These are phyloP conservation scores for Apostichopus californicus DNA, from an alignment of 35 echinoderm and acorn worm species.

Conservation along the genomic window DNA sequence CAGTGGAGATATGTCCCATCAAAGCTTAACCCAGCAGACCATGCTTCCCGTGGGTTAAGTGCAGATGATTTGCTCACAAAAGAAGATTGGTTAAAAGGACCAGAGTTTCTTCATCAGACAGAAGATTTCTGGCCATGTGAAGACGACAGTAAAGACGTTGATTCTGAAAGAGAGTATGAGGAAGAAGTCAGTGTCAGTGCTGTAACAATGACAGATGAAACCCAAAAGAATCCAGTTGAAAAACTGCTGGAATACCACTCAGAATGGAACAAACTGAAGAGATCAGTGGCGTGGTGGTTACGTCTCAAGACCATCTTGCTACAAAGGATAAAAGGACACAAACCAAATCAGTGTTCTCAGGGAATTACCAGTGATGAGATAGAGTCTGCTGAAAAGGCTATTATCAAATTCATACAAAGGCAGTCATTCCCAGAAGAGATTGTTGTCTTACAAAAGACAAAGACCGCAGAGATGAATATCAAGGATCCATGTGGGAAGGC, in stretches of 20 bases:
- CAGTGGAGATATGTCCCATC: background rate
- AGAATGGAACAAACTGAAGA: slow-evolving; percentile 50
- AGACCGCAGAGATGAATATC: background rate
- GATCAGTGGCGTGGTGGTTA: slow-evolving; percentile 54
- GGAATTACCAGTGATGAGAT: background rate
- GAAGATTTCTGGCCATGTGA: slow-evolving; percentile 46
- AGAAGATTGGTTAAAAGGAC: slow-evolving; percentile 33
- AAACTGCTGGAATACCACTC: slow-evolving; percentile 38
- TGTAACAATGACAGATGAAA: background rate
- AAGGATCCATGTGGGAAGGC: background rate
- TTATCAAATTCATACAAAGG: slow-evolving; percentile 37
- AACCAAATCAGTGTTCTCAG: too few species aligned
- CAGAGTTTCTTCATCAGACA: slow-evolving; percentile 51
- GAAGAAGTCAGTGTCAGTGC: background rate
- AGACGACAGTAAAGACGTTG: background rate
- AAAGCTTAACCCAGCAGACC: slow-evolving; percentile 68
- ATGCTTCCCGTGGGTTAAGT: slow-evolving; percentile 66
- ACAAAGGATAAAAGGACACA: too few species aligned
- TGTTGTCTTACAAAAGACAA: too few species aligned
- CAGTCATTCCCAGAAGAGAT: background rate
- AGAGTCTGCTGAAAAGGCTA: slow-evolving; percentile 35
- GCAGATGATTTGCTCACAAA: slow-evolving; percentile 34
- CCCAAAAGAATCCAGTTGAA: slow-evolving; percentile 19
- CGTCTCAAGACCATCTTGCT: too few species aligned
- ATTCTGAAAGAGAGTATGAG: background rate